phyloP scores from a whole-genome alignment of 2,113 vertebrate genomes.

The Pipra filicauda region DNA sequence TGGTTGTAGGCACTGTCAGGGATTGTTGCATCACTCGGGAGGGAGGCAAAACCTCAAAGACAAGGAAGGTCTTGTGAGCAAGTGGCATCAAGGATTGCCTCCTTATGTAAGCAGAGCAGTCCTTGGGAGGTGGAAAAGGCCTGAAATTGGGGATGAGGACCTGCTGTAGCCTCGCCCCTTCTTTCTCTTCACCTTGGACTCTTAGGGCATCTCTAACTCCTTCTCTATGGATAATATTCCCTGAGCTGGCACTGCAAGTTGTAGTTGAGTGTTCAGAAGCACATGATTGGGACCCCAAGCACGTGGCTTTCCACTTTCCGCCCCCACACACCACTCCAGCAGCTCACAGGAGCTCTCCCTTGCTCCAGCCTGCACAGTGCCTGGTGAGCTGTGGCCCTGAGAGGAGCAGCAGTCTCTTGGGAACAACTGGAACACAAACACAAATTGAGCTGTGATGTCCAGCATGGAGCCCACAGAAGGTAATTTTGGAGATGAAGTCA shows the following conservation, averaged over 20 bases:
- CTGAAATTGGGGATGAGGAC: neutral
- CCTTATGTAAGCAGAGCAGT: neutral
- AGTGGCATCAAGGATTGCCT: neutral
- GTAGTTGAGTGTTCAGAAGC: neutral
- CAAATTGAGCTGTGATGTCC: rapidly evolving
- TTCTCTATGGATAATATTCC: neutral
- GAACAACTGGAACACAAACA: neutral
- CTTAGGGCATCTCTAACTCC: neutral
- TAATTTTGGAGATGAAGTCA: neutral
- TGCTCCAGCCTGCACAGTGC: rapidly evolving
- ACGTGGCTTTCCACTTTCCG: neutral
- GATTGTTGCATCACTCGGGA: neutral
- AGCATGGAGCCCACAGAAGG: neutral
- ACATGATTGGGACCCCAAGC: rapidly evolving
- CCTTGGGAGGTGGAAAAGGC: neutral
- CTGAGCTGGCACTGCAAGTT: rapidly evolving
- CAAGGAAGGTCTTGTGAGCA: neutral
- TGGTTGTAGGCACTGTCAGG: neutral
- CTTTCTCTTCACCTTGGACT: neutral
- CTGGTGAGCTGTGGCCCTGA: rapidly evolving
- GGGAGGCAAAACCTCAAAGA: neutral
- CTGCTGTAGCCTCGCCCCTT: neutral
- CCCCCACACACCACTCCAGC: rapidly evolving
- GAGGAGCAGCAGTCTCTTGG: neutral
- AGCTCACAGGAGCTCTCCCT: neutral